Evolutionary conservation across 2,888 invertebrate genomes (phyloP).

Genomic region (Lasius platythorax): DNA sequence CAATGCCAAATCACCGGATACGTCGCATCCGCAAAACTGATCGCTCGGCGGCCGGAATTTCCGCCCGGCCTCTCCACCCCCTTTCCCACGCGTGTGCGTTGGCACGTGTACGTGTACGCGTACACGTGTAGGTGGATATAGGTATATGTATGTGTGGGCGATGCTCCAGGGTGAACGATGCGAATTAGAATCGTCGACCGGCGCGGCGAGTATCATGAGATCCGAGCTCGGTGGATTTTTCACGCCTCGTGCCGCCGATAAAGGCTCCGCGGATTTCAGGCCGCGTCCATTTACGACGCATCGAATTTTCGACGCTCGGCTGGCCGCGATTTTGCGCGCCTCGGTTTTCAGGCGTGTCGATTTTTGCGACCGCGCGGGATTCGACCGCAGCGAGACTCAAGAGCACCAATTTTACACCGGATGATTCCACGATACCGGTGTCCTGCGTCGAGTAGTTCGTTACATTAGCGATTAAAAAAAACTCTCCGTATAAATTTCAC

Average conservation of each 20-base stretch:
- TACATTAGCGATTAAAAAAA: conserved; percentile 42
- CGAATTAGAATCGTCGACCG: conserved; percentile 56
- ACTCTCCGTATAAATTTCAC: conserved; percentile 26
- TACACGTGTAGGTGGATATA: background rate
- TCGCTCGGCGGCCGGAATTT: conserved; percentile 76
- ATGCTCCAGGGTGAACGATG: conserved; percentile 34
- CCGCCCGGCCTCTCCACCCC: conserved; percentile 58
- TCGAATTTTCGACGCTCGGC: background rate
- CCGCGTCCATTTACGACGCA: conserved; percentile 48
- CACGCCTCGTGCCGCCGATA: conserved; percentile 51
- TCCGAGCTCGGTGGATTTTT: conserved; percentile 47
- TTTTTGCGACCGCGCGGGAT: background rate
- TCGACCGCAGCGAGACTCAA: background rate
- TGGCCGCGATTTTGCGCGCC: conserved; percentile 11
- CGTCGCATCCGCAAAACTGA: conserved; percentile 84
- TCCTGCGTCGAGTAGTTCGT: conserved; percentile 28
- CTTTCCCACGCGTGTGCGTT: background rate
- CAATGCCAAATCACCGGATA: conserved; percentile 84
- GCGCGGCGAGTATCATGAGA: conserved; percentile 39
- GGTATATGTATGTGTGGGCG: background rate
- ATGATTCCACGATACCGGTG: background rate
- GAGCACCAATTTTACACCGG: conserved; percentile 20
- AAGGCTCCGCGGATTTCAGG: conserved; percentile 42
- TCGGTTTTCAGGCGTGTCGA: background rate
- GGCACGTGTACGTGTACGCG: background rate